A percentile compares a stretch with the other conserved stretches of the same genome.
phyloP scores from a whole-genome alignment of 1,140 invertebrate species.

The Ylistrum balloti region DNA sequence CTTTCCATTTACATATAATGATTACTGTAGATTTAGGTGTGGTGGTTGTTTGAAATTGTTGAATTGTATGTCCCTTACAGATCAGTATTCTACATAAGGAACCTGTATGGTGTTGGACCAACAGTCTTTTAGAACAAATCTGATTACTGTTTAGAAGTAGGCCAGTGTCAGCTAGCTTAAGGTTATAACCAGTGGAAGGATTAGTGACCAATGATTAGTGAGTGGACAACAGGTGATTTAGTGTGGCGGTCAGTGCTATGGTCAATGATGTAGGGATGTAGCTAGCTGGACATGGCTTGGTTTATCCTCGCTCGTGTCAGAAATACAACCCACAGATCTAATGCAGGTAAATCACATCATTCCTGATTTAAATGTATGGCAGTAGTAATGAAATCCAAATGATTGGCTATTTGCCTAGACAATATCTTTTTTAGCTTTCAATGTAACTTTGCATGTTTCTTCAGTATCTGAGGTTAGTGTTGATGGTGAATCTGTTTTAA shows the following conservation, averaged over 20 bases:
- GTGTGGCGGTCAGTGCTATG: background rate
- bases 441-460: too few species aligned
- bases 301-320: constrained; percentile 32
- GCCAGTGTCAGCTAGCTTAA: background rate
- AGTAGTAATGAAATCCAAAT: too few species aligned
- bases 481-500: background rate
- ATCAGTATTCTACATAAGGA: background rate
- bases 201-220: background rate
- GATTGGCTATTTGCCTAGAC: too few species aligned
- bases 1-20: background rate
- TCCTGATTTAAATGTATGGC: too few species aligned
- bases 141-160: background rate
- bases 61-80: background rate
- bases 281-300: constrained; percentile 7
- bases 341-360: background rate
- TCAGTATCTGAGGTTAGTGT: too few species aligned
- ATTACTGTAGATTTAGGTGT: constrained; percentile 33
- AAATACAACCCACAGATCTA: background rate
- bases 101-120: background rate
- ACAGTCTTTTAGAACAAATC: background rate
- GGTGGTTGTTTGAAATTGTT: background rate
- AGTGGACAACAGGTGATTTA: constrained; percentile 3
- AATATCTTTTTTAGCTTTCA: too few species aligned
- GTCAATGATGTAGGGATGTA: constrained; percentile 22
- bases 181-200: background rate